Conservation (phyloP, 37 sponge, comb jelly and placozoan genomes). For the Theonella swinhoei region DNA sequence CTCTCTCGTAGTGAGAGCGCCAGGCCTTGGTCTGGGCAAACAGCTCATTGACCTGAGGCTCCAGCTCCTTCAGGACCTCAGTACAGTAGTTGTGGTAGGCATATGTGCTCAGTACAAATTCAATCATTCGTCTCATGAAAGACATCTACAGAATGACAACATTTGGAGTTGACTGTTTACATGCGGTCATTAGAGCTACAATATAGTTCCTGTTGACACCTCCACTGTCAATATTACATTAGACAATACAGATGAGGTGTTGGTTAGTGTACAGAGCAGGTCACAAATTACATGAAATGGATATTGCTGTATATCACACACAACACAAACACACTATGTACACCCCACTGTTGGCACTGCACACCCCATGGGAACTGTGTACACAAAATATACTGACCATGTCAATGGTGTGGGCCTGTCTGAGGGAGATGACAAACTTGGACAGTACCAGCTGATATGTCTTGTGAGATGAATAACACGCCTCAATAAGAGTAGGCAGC, state of each 20-base stretch:
- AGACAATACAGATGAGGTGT: too few species aligned
- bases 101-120: constrained; percentile 68
- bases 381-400: constrained; percentile 59
- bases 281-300: not conserved
- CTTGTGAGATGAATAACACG: constrained; percentile 56
- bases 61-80: constrained; percentile 47
- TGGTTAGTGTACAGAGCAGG: too few species aligned
- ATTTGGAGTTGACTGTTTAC: not conserved
- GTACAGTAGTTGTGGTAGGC: constrained; percentile 65
- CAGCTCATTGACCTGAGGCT: constrained; percentile 25
- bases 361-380: not conserved
- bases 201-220: too few species aligned
- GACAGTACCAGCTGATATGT: constrained; percentile 72
- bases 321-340: not conserved
- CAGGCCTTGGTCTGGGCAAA: constrained; percentile 51
- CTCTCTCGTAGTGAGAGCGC: constrained; percentile 26
- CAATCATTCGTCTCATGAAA: constrained; percentile 48
- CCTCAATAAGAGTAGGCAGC: constrained; percentile 42
- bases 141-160: constrained; percentile 26
- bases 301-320: not conserved
- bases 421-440: constrained; percentile 59
- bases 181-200: not conserved
- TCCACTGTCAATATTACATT: too few species aligned
- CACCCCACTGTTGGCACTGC: not conserved
- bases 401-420: constrained; percentile 71